Evolutionary conservation across 2,888 invertebrate species (phyloP).

Genomic region (Chloroclystis v-ata): DNA sequence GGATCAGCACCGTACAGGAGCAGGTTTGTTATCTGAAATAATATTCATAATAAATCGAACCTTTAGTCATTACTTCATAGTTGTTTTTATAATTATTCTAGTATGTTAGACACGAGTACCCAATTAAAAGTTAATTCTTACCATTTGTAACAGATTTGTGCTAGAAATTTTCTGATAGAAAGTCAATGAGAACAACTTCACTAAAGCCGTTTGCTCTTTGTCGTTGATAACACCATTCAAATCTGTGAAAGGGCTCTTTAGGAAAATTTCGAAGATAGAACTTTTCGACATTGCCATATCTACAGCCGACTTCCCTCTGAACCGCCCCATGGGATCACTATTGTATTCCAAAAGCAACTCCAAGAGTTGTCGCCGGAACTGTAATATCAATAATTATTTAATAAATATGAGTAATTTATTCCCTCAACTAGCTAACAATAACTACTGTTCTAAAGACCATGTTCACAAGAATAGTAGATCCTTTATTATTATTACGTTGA

Average conservation of each 20-base stretch:
- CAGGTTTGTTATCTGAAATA: slow-evolving; percentile 54
- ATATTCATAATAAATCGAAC: too few relatives aligned
- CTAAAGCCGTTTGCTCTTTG: slow-evolving; percentile 49
- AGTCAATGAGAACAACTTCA: slow-evolving; percentile 52
- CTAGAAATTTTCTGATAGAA: slow-evolving; percentile 45
- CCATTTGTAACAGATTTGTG: slow-evolving; percentile 46
- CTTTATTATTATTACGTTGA: too few relatives aligned
- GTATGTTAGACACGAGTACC: too few relatives aligned
- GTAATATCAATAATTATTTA: too few relatives aligned
- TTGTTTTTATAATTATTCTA: too few relatives aligned
- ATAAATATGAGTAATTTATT: too few relatives aligned
- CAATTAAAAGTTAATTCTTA: too few relatives aligned
- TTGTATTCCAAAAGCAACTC: slow-evolving; percentile 52
- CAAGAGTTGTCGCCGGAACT: slow-evolving; percentile 47
- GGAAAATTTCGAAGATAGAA: slow-evolving; percentile 48
- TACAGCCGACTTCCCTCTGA: slow-evolving; percentile 50
- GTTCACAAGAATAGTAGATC: too few relatives aligned
- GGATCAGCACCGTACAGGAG: slow-evolving; percentile 62
- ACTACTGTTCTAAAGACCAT: too few relatives aligned
- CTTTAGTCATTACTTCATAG: too few relatives aligned
- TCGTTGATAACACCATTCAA: slow-evolving; percentile 56
- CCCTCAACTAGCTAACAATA: too few relatives aligned
- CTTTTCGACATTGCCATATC: slow-evolving; percentile 46
- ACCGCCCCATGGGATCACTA: slow-evolving; percentile 45
- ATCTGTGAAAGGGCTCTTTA: slow-evolving; percentile 46